Evolutionary conservation across 92 coral and sea anemone genomes (phyloP).

Genomic region (Actinostola sp.): DNA sequence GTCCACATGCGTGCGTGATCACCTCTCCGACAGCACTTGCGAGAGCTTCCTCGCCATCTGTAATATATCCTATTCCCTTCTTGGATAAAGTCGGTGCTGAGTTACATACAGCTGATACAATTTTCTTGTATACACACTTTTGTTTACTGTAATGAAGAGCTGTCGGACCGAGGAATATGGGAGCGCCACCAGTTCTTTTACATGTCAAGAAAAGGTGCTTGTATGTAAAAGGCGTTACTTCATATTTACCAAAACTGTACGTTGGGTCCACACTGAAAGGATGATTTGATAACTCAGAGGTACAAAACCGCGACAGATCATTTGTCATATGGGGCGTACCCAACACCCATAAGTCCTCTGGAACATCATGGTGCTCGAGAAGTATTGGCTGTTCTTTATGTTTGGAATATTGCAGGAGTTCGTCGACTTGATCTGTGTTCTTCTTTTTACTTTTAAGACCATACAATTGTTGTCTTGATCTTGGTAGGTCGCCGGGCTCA

Average conservation of each 20-base stretch:
- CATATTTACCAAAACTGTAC: conserved; percentile 61
- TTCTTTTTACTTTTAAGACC: no score
- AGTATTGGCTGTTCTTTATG: conserved; percentile 46
- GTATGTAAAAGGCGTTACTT: conserved; percentile 56
- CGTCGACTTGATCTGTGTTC: conserved; percentile 47
- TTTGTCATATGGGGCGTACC: conserved; percentile 50
- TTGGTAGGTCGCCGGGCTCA: conserved; percentile 23
- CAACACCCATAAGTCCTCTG: conserved; percentile 61
- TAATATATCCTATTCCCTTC: conserved; percentile 52
- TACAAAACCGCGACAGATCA: conserved; percentile 29
- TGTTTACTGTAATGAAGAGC: conserved; percentile 65
- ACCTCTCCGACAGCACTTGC: conserved; percentile 35
- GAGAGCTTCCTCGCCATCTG: conserved; percentile 49
- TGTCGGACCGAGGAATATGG: conserved; percentile 67
- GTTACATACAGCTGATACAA: conserved; percentile 28
- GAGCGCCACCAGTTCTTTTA: conserved; percentile 38
- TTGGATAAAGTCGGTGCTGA: conserved; percentile 34
- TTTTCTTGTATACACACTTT: no score
- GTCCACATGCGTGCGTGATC: conserved; percentile 18
- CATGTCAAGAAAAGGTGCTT: conserved; percentile 41
- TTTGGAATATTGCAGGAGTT: conserved; percentile 33
- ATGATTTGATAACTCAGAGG: conserved; percentile 27
- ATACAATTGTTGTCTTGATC: no score
- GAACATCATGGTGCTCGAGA: conserved; percentile 55
- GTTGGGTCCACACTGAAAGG: conserved; percentile 56